phyloP scores from a whole-genome alignment of 2,113 vertebrate genomes.

The Gopherus evgoodei region DNA sequence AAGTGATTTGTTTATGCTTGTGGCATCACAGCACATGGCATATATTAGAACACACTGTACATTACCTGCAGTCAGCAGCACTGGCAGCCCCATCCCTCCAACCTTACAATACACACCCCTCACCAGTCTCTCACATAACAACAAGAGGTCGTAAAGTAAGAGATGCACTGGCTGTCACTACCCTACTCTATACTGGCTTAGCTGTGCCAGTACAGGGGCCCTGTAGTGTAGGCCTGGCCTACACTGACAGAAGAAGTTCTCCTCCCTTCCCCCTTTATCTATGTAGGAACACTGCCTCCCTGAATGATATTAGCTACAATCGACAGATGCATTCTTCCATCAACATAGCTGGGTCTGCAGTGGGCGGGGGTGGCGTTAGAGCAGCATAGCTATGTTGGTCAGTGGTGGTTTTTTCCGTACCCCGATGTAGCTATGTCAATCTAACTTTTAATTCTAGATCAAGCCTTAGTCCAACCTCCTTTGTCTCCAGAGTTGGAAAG shows the following conservation, averaged over 20 bases:
- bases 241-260: not conserved
- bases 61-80: not conserved
- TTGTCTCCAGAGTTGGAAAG: not conserved
- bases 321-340: not conserved
- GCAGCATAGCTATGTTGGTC: not conserved
- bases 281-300: not conserved
- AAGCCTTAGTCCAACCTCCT: not conserved
- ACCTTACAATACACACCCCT: not conserved
- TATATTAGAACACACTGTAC: not conserved
- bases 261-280: not conserved
- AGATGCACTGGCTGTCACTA: not conserved
- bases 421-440: not conserved
- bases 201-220: not conserved
- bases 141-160: not conserved
- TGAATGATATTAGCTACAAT: not conserved
- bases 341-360: not conserved
- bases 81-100: not conserved
- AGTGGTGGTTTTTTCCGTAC: not conserved
- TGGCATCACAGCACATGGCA: not conserved
- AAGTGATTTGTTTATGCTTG: conserved; percentile 34
- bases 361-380: no score
- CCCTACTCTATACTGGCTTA: not conserved
- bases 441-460: not conserved
- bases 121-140: not conserved
- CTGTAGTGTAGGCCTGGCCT: not conserved